Evolutionary conservation across 2,888 invertebrate species (phyloP).

Genomic region (Acholoe squamosa): DNA sequence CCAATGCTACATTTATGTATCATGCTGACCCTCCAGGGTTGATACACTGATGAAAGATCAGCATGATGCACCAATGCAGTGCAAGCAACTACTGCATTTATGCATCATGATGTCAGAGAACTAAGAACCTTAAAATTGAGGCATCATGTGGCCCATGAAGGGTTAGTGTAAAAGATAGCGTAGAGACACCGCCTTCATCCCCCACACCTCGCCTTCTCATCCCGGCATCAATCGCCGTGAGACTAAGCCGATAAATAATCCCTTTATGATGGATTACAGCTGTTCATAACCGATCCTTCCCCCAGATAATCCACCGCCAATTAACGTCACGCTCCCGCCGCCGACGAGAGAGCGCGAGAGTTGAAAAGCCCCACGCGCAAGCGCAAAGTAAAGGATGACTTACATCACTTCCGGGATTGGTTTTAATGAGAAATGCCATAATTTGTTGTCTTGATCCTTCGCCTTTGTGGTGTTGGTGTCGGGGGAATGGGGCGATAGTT

Average conservation of each 20-base stretch:
- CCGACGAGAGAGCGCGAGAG: constrained; percentile 4
- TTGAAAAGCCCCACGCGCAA: constrained; percentile 23
- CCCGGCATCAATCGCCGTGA: neutral
- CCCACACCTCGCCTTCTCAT: neutral
- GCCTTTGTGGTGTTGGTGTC: neutral
- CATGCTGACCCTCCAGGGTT: too few relatives aligned
- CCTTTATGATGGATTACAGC: constrained; percentile 52
- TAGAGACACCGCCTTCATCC: neutral
- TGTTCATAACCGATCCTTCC: constrained; percentile 52
- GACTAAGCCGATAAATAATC: constrained; percentile 29
- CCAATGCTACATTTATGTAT: too few relatives aligned
- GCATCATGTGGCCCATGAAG: too few relatives aligned
- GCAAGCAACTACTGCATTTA: too few relatives aligned
- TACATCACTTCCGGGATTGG: constrained; percentile 43
- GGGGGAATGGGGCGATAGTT: neutral
- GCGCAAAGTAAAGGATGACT: neutral
- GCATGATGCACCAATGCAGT: too few relatives aligned
- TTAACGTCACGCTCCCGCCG: constrained; percentile 45
- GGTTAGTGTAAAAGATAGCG: constrained; percentile 7
- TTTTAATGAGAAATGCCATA: constrained; percentile 53
- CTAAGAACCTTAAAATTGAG: too few relatives aligned
- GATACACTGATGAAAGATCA: too few relatives aligned
- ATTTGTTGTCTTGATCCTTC: constrained; percentile 23
- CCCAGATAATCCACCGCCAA: constrained; percentile 39
- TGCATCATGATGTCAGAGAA: too few relatives aligned